Evolutionary conservation across 2,888 invertebrate species (phyloP), one percentile per base, ranked within the genome.

Genomic region (Hirtodrosophila histrioides): DNA sequence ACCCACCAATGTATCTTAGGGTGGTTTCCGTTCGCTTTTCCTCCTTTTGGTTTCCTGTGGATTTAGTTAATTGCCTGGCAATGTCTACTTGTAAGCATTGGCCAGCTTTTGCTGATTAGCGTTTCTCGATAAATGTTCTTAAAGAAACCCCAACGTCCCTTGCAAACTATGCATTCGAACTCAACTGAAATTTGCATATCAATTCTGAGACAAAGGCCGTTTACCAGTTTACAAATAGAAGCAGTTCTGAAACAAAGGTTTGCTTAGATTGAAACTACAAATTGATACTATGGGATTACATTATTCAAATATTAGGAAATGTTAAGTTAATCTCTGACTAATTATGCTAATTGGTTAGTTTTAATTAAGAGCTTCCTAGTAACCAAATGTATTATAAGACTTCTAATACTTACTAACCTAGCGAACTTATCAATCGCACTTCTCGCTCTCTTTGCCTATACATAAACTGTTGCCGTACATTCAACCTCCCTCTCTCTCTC

Each of bases 21-120:
- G 86, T 67, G 58, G 51, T 55, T 58, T 53, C 29, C 4, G 2
- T 8, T 4, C 9, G n/a, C 29, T 11, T n/a, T 8, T 5, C 24
- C 39, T 35, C 17, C 27, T n/a, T 29, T 41, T 48, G 24, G 10
- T 27, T 45, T 36, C 12, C 31, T 27, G 37, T 41, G 73, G 56
- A 51, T 70, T 76, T 64, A 73, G 84, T 76, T 82, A 82, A 82
- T 82, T 82, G 73, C 88, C 68, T 66, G 24, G 24, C 11, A 29
- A 9, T 63, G 10, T 12, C 51, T 41, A 11, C 9, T 31, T 7
- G 8, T 31, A 27, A 27, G 27, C 27, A 27, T 27, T n/a, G 11
- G 10, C 9, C 40, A 44, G 65, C 46, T 44, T 49, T 62, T 54
- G 23, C 61, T 55, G 67, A 72, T 72, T 72, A 72, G 53, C 61